Conservation (phyloP, 2,888 invertebrate species). For the Xanthia togata region DNA sequence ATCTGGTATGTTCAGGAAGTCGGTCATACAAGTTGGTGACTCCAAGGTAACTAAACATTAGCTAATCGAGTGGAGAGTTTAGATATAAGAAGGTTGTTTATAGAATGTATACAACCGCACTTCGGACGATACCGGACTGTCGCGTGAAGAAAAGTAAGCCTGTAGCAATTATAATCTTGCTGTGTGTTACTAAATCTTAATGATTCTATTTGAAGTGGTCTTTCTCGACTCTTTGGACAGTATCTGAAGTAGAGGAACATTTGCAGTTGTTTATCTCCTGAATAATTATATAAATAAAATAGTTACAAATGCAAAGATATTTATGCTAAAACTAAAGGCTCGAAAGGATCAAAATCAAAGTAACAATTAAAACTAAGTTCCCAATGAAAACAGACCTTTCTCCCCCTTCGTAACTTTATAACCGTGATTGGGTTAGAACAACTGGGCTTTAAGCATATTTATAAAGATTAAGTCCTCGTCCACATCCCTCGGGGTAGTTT, state of each 20-base stretch:
- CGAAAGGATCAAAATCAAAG: not conserved
- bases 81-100: slow-evolving; percentile 10
- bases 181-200: too few relatives aligned
- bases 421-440: not conserved
- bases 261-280: not conserved
- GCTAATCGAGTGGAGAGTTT: slow-evolving; percentile 30
- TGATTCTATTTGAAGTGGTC: not conserved
- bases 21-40: not conserved
- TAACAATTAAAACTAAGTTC: not conserved
- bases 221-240: not conserved
- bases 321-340: not conserved
- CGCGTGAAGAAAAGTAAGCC: not conserved
- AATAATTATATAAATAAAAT: not conserved
- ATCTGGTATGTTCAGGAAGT: not conserved
- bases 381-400: slow-evolving; percentile 7
- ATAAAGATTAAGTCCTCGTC: not conserved
- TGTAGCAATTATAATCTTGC: not conserved
- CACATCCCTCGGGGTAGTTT: not conserved
- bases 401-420: not conserved
- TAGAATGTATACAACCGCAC: slow-evolving; percentile 1
- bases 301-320: not conserved
- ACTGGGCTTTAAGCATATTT: slow-evolving; percentile 18
- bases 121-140: slow-evolving; percentile 6
- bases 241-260: not conserved
- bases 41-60: slow-evolving; percentile 24